Base-by-base conservation (phyloP, 2,113 vertebrate species). In the Lates calcarifer region DNA sequence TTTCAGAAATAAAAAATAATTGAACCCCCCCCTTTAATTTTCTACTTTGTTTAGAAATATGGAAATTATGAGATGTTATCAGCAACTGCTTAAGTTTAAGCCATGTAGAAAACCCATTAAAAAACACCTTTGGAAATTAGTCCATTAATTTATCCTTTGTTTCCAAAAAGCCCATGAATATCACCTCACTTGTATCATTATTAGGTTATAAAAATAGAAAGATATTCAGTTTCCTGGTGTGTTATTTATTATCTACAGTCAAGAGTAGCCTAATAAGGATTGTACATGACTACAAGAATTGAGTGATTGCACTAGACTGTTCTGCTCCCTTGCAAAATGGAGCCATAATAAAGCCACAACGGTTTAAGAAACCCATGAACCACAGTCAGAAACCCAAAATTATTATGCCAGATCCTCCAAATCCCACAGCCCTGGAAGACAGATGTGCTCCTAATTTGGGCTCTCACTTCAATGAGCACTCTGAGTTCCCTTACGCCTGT, bases 401-500 rank as follows among this genome's bases (percentile, higher is more conserved):
- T 68, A 56, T 75, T 49, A 35, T 15, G 56, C 80, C 81, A 84
- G 73, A 39, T 64, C 47, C 29, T 71, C 26, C 45, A 58, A 76
- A 77, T 66, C 37, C 85, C 39, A 71, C 57, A 67, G 56, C 60
- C 31, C 79, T 69, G 56, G 33, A 71, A 77, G 77, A 88, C 77
- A 83, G 68, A 90, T 82, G 73, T 71, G 63, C 31, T 72, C 47
- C 39, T 83, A 65, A 70, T 79, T 75, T 78, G 4, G 47, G 62
- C 68, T 84, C 51, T 76, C 2, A 45, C 62, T 85, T 83, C 58
- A 78, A 29, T 61, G 73, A 83, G 33, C 77, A n/a, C 39, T 66
- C 15, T 26, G 20, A 57, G 62, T 58, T 58, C 0, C 66, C 51
- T 45, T 17, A 12, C 37, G 51, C 15, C 26, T 24, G 20, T 31